Evolutionary conservation across 2,888 invertebrate genomes (phyloP).

Genomic region (Drosophila kanekoi): DNA sequence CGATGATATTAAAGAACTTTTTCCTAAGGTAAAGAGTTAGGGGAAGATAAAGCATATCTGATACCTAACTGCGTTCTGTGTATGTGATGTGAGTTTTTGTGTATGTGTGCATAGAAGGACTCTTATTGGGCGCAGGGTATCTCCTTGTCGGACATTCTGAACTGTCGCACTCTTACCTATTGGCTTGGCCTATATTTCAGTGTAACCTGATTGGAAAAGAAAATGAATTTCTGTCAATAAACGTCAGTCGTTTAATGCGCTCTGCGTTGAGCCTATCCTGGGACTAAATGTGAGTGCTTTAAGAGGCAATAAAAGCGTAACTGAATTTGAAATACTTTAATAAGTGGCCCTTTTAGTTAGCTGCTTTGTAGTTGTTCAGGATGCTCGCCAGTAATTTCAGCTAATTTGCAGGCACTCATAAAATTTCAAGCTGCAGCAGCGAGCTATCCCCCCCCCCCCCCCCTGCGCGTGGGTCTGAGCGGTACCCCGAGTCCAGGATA

Average conservation of each 20-base stretch:
- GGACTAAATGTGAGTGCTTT: constrained; percentile 46
- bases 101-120: too few relatives aligned
- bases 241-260: constrained; percentile 46
- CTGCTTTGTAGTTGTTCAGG: constrained; percentile 27
- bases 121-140: too few relatives aligned
- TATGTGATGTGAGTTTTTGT: too few relatives aligned
- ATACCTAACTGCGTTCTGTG: too few relatives aligned
- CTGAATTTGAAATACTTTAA: constrained; percentile 58
- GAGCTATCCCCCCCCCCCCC: neutral
- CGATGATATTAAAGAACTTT: too few relatives aligned
- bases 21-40: too few relatives aligned
- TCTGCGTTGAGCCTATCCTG: constrained; percentile 23
- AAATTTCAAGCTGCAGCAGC: constrained; percentile 56
- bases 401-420: constrained; percentile 79
- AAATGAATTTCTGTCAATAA: constrained; percentile 56
- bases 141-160: too few relatives aligned
- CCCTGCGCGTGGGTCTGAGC: neutral
- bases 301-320: constrained; percentile 16
- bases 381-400: constrained; percentile 58
- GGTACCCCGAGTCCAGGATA: constrained; percentile 57
- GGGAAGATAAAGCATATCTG: too few relatives aligned
- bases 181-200: constrained; percentile 64
- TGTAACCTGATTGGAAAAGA: constrained; percentile 27
- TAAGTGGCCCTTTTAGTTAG: constrained; percentile 54
- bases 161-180: neutral